A percentile compares a stretch with the other conserved stretches of the same genome.
Conservation (phyloP, 2,797 vertebrate genomes). For the Syngnathus rostellatus region DNA sequence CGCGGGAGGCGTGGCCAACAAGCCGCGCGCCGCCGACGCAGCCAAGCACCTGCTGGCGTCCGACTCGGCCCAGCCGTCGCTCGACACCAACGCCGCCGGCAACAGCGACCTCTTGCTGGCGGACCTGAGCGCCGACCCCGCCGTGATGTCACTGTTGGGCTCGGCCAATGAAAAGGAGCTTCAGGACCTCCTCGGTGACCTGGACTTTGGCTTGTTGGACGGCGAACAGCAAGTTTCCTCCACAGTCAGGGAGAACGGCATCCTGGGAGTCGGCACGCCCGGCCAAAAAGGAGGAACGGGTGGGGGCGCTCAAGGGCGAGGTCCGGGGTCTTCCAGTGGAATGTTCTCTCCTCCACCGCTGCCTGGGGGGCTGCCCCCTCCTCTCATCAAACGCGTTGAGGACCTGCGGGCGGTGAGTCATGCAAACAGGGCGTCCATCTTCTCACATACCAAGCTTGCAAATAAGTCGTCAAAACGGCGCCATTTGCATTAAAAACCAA, state of each 20-base stretch:
- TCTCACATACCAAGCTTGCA: too few species aligned
- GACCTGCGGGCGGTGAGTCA: constrained; percentile 84
- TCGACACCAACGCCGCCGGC: constrained; percentile 28
- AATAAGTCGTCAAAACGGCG: too few species aligned
- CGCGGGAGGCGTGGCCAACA: constrained; percentile 59
- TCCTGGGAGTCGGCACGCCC: constrained; percentile 55
- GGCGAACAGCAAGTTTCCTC: constrained; percentile 61
- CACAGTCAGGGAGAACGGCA: constrained; percentile 78
- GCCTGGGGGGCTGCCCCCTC: constrained; percentile 82
- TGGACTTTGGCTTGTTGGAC: constrained; percentile 84
- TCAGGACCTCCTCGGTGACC: constrained; percentile 85
- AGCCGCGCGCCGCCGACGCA: constrained; percentile 42
- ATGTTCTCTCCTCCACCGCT: constrained; percentile 80
- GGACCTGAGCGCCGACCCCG: constrained; percentile 75
- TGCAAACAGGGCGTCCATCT: too few species aligned
- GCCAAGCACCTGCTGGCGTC: constrained; percentile 64
- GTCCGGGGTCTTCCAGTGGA: constrained; percentile 63
- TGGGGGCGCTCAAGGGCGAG: constrained; percentile 58
- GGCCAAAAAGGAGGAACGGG: constrained; percentile 17
- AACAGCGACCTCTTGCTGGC: constrained; percentile 56
- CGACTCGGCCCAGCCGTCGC: constrained; percentile 46
- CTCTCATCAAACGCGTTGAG: constrained; percentile 88
- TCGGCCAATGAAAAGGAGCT: constrained; percentile 87
- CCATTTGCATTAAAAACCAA: too few species aligned
- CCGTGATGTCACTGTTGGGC: constrained; percentile 89